These are phyloP conservation scores for Trichomycterus rosablanca DNA, from an alignment of 2,113 vertebrate species.

Conservation along the genomic window DNA sequence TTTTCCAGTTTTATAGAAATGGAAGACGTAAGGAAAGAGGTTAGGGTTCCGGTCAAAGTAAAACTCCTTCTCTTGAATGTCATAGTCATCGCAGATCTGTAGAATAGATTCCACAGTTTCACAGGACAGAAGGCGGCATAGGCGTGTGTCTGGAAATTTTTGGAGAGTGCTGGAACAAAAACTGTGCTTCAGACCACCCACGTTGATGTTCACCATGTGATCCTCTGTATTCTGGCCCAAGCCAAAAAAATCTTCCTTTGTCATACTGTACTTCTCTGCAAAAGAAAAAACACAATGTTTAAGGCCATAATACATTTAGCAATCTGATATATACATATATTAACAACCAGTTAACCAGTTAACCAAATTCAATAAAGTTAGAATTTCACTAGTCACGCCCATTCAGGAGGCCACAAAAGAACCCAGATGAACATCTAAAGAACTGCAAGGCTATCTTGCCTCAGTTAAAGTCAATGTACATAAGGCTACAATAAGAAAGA, in stretches of 20 bases:
- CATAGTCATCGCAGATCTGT: constrained; percentile 96
- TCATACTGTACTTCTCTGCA: constrained; percentile 64
- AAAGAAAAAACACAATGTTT: neutral
- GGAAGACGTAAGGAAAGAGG: constrained; percentile 87
- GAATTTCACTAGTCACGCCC: too few relatives aligned
- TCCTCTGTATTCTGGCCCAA: constrained; percentile 74
- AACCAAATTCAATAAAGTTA: too few relatives aligned
- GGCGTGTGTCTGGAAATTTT: constrained; percentile 87
- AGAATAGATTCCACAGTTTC: constrained; percentile 88
- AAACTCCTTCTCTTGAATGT: constrained; percentile 84
- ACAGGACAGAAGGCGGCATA: constrained; percentile 87
- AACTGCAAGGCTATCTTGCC: too few relatives aligned
- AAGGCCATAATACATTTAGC: neutral
- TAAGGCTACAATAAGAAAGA: too few relatives aligned
- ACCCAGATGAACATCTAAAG: too few relatives aligned
- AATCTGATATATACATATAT: neutral
- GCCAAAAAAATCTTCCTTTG: constrained; percentile 71
- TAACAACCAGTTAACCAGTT: too few relatives aligned
- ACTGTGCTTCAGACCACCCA: constrained; percentile 84
- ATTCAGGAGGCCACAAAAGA: too few relatives aligned
- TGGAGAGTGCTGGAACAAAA: constrained; percentile 81
- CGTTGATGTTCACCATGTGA: constrained; percentile 84
- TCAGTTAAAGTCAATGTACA: too few relatives aligned
- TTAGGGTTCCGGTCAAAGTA: constrained; percentile 92
- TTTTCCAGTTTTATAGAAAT: constrained; percentile 94